phyloP scores from a whole-genome alignment of 2,888 invertebrate species.

The Drosophila austrosaltans region DNA sequence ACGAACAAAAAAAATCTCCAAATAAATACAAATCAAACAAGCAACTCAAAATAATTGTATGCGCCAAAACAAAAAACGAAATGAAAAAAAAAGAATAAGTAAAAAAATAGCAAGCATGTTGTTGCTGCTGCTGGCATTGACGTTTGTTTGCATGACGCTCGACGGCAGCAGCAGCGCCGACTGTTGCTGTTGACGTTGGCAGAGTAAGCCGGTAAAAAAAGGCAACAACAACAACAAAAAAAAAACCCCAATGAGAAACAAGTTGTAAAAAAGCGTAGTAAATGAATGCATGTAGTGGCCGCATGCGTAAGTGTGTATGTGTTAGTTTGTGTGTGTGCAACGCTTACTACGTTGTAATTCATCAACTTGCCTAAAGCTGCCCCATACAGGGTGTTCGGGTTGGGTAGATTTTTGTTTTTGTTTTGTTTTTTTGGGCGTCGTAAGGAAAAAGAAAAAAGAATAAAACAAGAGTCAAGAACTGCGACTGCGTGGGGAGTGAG shows the following conservation, averaged over 20 bases:
- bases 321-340: constrained; percentile 18
- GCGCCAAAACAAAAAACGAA: constrained; percentile 50
- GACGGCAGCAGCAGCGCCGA: constrained; percentile 4
- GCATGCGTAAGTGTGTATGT: constrained; percentile 2
- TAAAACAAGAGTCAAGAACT: constrained; percentile 46
- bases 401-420: constrained; percentile 2
- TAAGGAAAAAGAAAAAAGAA: constrained; percentile 59
- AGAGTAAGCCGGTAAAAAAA: constrained; percentile 20
- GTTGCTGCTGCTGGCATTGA: constrained; percentile 55
- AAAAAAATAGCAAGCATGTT: constrained; percentile 39
- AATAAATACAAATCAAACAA: not conserved
- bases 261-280: constrained; percentile 65
- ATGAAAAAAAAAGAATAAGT: constrained; percentile 38
- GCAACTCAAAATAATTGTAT: constrained; percentile 46
- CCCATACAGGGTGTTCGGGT: constrained; percentile 24
- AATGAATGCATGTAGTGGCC: constrained; percentile 36
- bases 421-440: constrained; percentile 40
- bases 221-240: constrained; percentile 20
- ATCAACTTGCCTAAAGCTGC: constrained; percentile 49
- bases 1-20: constrained; percentile 1
- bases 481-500: constrained; percentile 70
- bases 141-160: constrained; percentile 66
- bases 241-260: constrained; percentile 30
- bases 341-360: constrained; percentile 68
- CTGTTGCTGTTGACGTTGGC: constrained; percentile 21